Conservation (phyloP, 2,888 invertebrate species). For the Melinaea marsaeus region DNA sequence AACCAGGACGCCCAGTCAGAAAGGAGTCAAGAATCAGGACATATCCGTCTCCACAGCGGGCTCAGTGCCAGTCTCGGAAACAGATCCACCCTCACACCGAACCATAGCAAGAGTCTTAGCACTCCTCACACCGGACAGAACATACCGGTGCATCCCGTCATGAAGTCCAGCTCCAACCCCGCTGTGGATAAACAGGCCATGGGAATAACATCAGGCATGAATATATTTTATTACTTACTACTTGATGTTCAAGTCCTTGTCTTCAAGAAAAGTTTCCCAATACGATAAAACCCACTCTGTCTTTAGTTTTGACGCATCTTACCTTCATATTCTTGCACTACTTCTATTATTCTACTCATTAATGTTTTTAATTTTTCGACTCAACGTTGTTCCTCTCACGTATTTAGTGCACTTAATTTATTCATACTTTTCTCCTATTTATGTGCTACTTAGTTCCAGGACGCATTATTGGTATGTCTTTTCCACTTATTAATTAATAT, state of each 20-base stretch:
- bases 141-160: slow-evolving; percentile 67
- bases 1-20: slow-evolving; percentile 67
- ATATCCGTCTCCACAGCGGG: slow-evolving; percentile 46
- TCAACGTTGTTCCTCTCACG: neutral
- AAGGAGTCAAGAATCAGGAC: slow-evolving; percentile 59
- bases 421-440: slow-evolving; percentile 36
- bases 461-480: slow-evolving; percentile 62
- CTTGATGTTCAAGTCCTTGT: neutral
- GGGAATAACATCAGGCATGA: slow-evolving; percentile 67
- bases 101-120: slow-evolving; percentile 67
- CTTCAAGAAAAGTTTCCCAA: no score
- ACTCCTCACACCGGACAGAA: slow-evolving; percentile 66
- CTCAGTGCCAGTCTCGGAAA: slow-evolving; percentile 45
- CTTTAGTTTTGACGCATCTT: no score
- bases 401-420: slow-evolving; percentile 9
- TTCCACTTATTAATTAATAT: slow-evolving; percentile 14
- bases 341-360: no score
- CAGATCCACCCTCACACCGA: slow-evolving; percentile 53
- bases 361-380: no score
- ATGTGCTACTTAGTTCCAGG: slow-evolving; percentile 57
- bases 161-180: slow-evolving; percentile 73
- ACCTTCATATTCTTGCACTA: no score
- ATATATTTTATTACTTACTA: neutral
- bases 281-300: no score
- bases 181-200: slow-evolving; percentile 74